These are phyloP conservation scores for Noctua janthe DNA, from an alignment of 2,888 invertebrate genomes.

Conservation along the genomic window DNA sequence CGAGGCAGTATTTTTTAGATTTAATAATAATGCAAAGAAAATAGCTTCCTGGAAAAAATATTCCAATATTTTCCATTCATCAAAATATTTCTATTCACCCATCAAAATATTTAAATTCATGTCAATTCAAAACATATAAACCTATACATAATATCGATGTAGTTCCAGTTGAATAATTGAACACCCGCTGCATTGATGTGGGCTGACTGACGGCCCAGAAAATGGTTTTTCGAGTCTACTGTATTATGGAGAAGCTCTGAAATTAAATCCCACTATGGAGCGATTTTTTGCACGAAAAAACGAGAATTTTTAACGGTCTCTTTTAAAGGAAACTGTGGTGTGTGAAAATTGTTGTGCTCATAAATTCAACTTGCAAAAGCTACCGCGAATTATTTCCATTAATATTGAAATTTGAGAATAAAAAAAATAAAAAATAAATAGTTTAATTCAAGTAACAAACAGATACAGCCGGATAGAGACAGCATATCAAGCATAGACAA, in stretches of 20 bases:
- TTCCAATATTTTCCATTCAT: slow-evolving; percentile 23
- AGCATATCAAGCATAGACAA: too few species aligned
- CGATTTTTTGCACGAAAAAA: slow-evolving; percentile 31
- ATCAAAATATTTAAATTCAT: slow-evolving; percentile 58
- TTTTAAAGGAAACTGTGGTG: slow-evolving; percentile 23
- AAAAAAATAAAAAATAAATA: too few species aligned
- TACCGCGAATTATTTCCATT: not conserved
- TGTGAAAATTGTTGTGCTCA: slow-evolving; percentile 10
- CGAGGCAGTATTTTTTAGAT: not conserved
- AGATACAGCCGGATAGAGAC: too few species aligned
- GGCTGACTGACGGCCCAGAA: slow-evolving; percentile 64
- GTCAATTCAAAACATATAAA: slow-evolving; percentile 31
- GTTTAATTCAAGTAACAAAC: too few species aligned
- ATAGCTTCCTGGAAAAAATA: not conserved
- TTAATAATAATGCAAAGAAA: not conserved
- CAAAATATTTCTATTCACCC: slow-evolving; percentile 47
- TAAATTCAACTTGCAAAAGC: slow-evolving; percentile 22
- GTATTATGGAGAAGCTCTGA: slow-evolving; percentile 53
- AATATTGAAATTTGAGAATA: not conserved
- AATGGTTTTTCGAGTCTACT: slow-evolving; percentile 62
- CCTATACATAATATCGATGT: slow-evolving; percentile 26
- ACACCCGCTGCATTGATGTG: slow-evolving; percentile 52
- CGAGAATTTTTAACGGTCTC: slow-evolving; percentile 11
- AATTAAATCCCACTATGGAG: slow-evolving; percentile 55
- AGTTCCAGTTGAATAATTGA: slow-evolving; percentile 65